Conservation (phyloP, 2,113 vertebrate species). For the Cyphotilapia sp. region DNA sequence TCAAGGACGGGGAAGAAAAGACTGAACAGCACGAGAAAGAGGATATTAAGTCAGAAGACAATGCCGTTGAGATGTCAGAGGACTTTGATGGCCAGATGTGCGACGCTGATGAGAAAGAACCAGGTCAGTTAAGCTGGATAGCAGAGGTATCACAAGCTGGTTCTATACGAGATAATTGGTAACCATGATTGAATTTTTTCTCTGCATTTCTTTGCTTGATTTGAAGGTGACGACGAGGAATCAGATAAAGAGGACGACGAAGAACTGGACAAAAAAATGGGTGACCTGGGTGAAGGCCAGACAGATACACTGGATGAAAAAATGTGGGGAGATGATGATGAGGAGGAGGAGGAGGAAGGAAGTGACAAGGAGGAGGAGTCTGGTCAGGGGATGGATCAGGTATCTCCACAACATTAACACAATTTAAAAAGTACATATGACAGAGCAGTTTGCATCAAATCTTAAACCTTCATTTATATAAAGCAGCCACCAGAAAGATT, state of each 20-base stretch:
- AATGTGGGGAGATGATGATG: conserved; percentile 89
- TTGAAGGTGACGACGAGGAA: conserved; percentile 75
- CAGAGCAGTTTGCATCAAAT: not conserved
- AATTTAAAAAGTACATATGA: not conserved
- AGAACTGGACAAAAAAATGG: conserved; percentile 96
- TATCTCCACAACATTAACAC: conserved; percentile 35
- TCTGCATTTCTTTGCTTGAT: not conserved
- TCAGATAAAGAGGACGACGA: conserved; percentile 79
- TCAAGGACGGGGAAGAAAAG: conserved; percentile 84
- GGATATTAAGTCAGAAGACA: conserved; percentile 88
- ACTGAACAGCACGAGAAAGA: conserved; percentile 80
- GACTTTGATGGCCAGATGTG: conserved; percentile 94
- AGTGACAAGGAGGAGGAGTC: conserved; percentile 83
- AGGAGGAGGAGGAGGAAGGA: conserved; percentile 73
- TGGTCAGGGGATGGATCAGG: conserved; percentile 94
- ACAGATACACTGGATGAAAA: conserved; percentile 92
- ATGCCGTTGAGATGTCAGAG: conserved; percentile 97
- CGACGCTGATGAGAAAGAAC: conserved; percentile 79
- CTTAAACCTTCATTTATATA: not conserved
- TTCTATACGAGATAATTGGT: not conserved
- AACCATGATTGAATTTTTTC: not conserved
- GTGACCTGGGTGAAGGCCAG: conserved; percentile 85
- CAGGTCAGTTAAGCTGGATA: conserved; percentile 63
- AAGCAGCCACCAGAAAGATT: not conserved
- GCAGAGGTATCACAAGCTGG: not conserved